Evolutionary conservation across 2,888 invertebrate genomes (phyloP).

Genomic region (Lypha dubia): DNA sequence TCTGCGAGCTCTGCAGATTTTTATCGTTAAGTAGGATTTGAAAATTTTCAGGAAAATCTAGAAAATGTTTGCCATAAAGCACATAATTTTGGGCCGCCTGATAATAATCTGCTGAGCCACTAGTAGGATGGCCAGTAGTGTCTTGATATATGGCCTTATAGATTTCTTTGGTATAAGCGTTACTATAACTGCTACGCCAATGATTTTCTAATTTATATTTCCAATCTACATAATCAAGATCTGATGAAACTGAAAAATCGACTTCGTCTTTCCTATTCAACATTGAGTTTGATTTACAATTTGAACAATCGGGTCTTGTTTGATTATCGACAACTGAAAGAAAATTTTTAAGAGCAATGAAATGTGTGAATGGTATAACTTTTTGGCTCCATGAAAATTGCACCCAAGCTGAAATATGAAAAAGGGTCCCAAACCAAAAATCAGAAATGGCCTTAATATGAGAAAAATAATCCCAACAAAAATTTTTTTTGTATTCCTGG

Average conservation of each 20-base stretch:
- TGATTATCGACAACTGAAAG: not conserved
- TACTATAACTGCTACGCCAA: slow-evolving; percentile 70
- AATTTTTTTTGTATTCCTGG: too few relatives aligned
- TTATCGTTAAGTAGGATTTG: slow-evolving; percentile 64
- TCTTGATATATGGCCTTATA: slow-evolving; percentile 77
- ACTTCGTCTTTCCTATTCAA: not conserved
- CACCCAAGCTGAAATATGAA: too few relatives aligned
- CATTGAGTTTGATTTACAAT: slow-evolving; percentile 5
- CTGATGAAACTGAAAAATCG: slow-evolving; percentile 22
- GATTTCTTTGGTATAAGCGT: slow-evolving; percentile 77
- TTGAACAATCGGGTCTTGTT: not conserved
- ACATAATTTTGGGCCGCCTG: slow-evolving; percentile 81
- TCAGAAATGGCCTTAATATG: too few relatives aligned
- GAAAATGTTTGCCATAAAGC: slow-evolving; percentile 76
- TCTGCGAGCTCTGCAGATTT: slow-evolving; percentile 11
- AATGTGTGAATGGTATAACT: not conserved
- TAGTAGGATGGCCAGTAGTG: slow-evolving; percentile 76
- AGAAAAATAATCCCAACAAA: too few relatives aligned
- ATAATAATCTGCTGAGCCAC: slow-evolving; percentile 76
- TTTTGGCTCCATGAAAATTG: too few relatives aligned
- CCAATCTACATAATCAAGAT: slow-evolving; percentile 59
- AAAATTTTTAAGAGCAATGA: not conserved
- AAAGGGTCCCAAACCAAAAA: too few relatives aligned
- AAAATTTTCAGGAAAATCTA: slow-evolving; percentile 77
- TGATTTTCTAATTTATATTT: slow-evolving; percentile 70